Evolutionary conservation across 2,797 vertebrate genomes (phyloP).

Genomic region (Vipera ursinii): DNA sequence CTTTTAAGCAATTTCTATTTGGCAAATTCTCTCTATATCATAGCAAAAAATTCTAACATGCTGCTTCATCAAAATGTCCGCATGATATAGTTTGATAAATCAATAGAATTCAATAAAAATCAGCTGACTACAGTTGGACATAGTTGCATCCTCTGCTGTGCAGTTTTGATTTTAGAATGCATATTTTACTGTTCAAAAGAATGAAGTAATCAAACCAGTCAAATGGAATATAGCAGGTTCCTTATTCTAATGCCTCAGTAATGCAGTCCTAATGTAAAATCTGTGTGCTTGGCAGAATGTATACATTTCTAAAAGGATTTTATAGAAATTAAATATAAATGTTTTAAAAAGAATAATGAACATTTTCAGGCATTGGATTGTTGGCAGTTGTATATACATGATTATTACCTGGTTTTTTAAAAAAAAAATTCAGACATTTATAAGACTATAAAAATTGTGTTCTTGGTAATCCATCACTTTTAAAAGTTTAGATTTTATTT

Average conservation of each 20-base stretch:
- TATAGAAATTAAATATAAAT: background rate
- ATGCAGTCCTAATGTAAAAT: background rate
- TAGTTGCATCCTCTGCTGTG: background rate
- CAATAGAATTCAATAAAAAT: conserved; percentile 4
- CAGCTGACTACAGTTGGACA: background rate
- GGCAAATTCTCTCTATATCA: background rate
- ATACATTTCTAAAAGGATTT: background rate
- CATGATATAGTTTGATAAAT: background rate
- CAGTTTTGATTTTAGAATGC: background rate
- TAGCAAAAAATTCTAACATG: background rate
- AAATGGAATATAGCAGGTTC: background rate
- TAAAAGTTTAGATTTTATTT: conserved; percentile 24
- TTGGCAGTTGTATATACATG: background rate
- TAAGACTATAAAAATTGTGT: conserved; percentile 33
- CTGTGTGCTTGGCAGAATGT: background rate
- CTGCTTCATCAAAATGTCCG: background rate
- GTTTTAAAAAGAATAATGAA: background rate
- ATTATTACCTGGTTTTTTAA: background rate
- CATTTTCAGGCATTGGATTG: fast-evolving
- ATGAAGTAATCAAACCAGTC: conserved; percentile 2
- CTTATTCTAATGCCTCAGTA: background rate
- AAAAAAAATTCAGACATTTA: background rate
- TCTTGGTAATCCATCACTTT: conserved; percentile 19
- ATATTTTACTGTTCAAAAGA: background rate
- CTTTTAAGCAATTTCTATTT: background rate